These are phyloP conservation scores for Drosophila fungiperda DNA, from an alignment of 2,888 invertebrate species.

Conservation along the genomic window DNA sequence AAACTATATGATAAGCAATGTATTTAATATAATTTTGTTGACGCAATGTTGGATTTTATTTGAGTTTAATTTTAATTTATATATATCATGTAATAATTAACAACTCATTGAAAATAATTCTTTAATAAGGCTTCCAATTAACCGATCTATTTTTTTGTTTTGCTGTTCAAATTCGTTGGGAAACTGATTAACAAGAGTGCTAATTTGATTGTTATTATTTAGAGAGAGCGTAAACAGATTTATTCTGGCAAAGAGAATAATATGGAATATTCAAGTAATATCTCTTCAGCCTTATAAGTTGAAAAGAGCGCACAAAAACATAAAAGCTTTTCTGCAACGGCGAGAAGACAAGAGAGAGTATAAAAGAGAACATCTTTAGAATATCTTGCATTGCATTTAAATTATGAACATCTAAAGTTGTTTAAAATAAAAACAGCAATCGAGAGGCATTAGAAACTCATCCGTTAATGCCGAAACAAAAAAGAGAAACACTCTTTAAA, in stretches of 20 bases:
- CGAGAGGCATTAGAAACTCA: not conserved
- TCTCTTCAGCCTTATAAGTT: not conserved
- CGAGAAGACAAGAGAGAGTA: not conserved
- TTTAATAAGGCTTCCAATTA: not conserved
- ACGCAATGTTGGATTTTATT: not conserved
- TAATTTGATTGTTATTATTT: not conserved
- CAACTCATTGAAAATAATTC: not conserved
- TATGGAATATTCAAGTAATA: not conserved
- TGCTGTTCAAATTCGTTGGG: not conserved
- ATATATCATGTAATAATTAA: not conserved
- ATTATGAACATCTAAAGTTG: not conserved
- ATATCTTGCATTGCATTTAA: not conserved
- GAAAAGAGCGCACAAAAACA: not conserved
- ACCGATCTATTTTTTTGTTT: not conserved
- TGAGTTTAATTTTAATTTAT: not conserved
- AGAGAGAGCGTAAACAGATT: not conserved
- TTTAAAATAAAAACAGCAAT: not conserved
- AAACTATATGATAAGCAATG: not conserved
- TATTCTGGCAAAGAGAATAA: not conserved
- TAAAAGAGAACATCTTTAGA: not conserved
- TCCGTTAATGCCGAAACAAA: not conserved
- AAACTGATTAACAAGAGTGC: not conserved
- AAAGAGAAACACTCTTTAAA: not conserved
- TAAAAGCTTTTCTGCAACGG: too few relatives aligned
- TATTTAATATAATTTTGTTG: not conserved